phyloP scores from a whole-genome alignment of 2,797 vertebrate genomes.

The Pseudochirops corinnae region DNA sequence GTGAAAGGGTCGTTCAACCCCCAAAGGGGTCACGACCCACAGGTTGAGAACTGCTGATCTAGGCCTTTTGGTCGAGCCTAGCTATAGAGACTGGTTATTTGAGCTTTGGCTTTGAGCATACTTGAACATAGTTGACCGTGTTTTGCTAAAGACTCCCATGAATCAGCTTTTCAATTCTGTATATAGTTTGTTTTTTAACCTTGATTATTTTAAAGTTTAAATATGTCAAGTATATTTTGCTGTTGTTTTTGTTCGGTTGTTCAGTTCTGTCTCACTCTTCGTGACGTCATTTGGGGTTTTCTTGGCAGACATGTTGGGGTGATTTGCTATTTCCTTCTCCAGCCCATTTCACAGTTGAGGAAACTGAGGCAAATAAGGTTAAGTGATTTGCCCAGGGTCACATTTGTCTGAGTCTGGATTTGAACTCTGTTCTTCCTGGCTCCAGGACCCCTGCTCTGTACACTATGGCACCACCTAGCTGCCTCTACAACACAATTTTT shows the following conservation, averaged over 20 bases:
- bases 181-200: background rate
- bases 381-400: background rate
- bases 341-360: background rate
- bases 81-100: background rate
- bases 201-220: background rate
- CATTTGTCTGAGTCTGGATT: background rate
- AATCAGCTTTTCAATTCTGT: slow-evolving; percentile 1
- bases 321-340: no score
- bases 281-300: no score
- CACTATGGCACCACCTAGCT: background rate
- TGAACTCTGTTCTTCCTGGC: background rate
- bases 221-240: background rate
- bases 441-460: background rate
- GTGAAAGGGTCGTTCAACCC: no score
- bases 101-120: background rate
- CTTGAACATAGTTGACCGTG: background rate
- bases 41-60: no score
- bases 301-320: no score
- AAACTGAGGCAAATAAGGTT: background rate
- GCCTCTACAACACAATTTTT: background rate
- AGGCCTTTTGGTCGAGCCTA: background rate
- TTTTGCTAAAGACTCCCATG: background rate
- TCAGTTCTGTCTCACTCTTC: no score
- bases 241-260: no score
- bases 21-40: no score